Evolutionary conservation across 2,113 vertebrate genomes (phyloP), one percentile per base, ranked within the genome.

Genomic region (Hippocampus guttulatus): DNA sequence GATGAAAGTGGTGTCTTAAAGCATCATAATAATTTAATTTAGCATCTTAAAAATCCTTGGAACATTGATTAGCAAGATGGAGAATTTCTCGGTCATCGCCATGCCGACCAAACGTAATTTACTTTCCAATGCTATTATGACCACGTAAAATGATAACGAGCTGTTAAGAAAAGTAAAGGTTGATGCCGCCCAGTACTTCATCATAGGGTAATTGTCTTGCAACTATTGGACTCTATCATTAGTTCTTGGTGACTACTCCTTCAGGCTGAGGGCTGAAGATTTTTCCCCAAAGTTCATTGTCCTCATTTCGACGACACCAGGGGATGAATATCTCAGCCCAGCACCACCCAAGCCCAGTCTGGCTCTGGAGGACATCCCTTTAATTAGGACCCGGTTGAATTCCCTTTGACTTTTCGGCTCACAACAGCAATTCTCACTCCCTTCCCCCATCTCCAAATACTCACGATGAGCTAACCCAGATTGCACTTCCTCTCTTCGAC

Each of bases 401-500:
- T 87, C 73, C 40, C 75, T 79, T 83, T 69, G 74, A 74, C 75
- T 76, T 74, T 23, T 27, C 75, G 23, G 76, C 51, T 64, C 61
- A 0, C 78, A 79, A 70, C 63, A 87, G 79, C 75, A 78, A 76
- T 79, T 75, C 79, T 73, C 23, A 0, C 76, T 80, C 74, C 74
- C 65, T 65, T 20, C 63, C 63, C 12, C 76, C 75, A 55, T 69
- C 63, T 82, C 82, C 86, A 85, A 79, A 88, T 88, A 84, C 88
- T 82, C 66, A 1, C 79, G 84, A 87, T 85, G 83, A 88, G 77
- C 74, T 90, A 86, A 92, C 89, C 90, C 85, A 91, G 85, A 90
- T 91, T 79, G 78, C 76, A 70, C 84, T 87, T 83, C 68, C 76
- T 85, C 72, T 66, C 78, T 74, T 62, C n/a, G 58, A 78, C 81